phyloP scores from a whole-genome alignment of 2,888 invertebrate species.

The Rhyacophila evoluta region DNA sequence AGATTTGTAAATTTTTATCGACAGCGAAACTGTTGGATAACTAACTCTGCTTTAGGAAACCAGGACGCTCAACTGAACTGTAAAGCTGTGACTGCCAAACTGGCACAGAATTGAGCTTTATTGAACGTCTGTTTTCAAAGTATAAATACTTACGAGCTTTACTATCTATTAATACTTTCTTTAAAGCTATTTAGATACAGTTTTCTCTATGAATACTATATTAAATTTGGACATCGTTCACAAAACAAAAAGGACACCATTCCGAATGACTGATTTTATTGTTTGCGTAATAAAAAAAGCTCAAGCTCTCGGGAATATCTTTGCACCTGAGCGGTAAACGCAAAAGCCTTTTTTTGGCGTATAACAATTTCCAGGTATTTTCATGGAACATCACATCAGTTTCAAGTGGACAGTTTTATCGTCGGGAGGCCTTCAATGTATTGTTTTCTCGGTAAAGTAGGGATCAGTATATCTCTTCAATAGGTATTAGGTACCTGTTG shows the following conservation, averaged over 20 bases:
- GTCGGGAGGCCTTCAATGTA: background rate
- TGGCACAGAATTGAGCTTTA: too few species aligned
- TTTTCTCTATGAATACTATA: too few species aligned
- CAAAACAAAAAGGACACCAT: conserved; percentile 13
- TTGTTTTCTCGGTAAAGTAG: background rate
- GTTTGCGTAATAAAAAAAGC: conserved; percentile 21
- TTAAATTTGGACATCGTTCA: background rate
- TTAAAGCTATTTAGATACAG: too few species aligned
- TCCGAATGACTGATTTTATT: conserved; percentile 1
- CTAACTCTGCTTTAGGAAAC: too few species aligned
- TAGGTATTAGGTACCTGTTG: background rate
- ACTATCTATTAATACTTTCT: too few species aligned
- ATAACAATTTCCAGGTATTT: conserved; percentile 34
- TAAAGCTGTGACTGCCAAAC: too few species aligned
- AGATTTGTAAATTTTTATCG: too few species aligned
- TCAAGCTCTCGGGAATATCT: conserved; percentile 28
- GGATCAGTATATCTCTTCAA: background rate
- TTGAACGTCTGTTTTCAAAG: too few species aligned
- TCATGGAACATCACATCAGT: background rate
- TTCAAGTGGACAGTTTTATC: conserved; percentile 26
- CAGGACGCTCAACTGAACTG: too few species aligned
- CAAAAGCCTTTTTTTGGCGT: conserved; percentile 15
- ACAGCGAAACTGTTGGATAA: too few species aligned
- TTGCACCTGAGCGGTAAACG: conserved; percentile 25
- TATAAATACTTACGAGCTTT: too few species aligned